A percentile compares a stretch with the other conserved stretches of the same genome.
These are phyloP conservation scores for Periparus ater DNA, from an alignment of 2,797 vertebrate species.

Conservation along the genomic window DNA sequence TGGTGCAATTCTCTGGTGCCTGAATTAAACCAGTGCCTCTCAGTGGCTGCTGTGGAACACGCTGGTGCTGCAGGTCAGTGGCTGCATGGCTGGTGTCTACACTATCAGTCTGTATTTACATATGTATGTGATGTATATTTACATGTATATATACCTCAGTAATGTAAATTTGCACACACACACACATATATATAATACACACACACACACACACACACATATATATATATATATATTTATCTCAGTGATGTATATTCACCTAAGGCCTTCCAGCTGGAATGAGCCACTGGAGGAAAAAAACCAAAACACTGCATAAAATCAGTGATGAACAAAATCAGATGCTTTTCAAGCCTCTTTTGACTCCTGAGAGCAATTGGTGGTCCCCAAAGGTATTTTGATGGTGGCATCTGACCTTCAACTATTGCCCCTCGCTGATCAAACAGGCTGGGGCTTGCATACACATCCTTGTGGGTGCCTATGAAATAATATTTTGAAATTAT, in stretches of 20 bases:
- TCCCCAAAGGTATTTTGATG: not conserved
- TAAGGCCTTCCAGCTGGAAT: not conserved
- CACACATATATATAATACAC: not conserved
- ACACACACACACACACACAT: not conserved
- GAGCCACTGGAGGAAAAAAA: not conserved
- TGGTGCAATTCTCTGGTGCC: not conserved
- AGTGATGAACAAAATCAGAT: not conserved
- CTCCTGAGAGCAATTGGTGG: not conserved
- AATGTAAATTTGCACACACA: not conserved
- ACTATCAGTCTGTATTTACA: not conserved
- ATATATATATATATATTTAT: not conserved
- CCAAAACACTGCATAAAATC: not conserved
- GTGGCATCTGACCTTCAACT: not conserved
- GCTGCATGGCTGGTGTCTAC: not conserved
- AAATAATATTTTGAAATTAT: not conserved
- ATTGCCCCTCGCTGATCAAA: rapidly evolving
- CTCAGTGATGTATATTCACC: not conserved
- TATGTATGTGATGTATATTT: not conserved
- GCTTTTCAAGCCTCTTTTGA: not conserved
- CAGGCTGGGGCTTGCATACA: not conserved
- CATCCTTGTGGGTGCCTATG: rapidly evolving
- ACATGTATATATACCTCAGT: not conserved
- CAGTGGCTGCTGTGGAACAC: rapidly evolving
- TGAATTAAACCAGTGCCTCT: not conserved
- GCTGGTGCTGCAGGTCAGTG: rapidly evolving